Percentiles rank a stretch among this genome's conserved stretches.
These are phyloP conservation scores for Arremon aurantiirostris DNA, from an alignment of 2,797 vertebrate species.

Conservation along the genomic window DNA sequence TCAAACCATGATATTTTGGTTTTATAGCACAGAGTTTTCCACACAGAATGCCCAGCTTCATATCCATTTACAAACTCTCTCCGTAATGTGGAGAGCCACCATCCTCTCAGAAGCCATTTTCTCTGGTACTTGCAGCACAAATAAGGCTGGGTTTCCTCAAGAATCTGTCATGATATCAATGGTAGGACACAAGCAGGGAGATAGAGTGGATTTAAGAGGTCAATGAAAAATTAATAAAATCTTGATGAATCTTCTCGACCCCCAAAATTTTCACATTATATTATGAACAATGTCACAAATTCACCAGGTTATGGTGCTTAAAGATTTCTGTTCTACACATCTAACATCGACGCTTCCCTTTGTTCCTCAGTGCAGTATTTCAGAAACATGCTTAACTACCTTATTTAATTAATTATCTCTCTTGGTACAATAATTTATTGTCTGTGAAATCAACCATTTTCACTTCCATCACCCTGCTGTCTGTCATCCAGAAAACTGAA, in stretches of 20 bases:
- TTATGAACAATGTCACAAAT: background rate
- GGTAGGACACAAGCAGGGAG: background rate
- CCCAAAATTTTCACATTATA: background rate
- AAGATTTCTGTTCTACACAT: background rate
- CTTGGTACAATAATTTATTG: background rate
- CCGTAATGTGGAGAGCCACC: background rate
- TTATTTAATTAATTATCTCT: background rate
- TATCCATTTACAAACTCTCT: background rate
- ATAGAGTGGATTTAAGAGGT: background rate
- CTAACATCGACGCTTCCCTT: background rate
- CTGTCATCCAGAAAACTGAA: background rate
- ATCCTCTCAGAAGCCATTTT: background rate
- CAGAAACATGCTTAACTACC: background rate
- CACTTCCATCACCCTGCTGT: background rate
- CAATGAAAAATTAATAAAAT: background rate
- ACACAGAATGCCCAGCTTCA: background rate
- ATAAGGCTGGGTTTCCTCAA: background rate
- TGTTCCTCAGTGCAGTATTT: background rate
- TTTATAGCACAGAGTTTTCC: background rate
- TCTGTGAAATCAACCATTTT: background rate
- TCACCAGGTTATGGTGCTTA: background rate
- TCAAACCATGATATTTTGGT: background rate
- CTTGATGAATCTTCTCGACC: background rate
- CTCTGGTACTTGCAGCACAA: background rate
- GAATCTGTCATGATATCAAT: background rate